Conservation (phyloP, 1,140 invertebrate genomes). For the Drosophila parabipectinata region DNA sequence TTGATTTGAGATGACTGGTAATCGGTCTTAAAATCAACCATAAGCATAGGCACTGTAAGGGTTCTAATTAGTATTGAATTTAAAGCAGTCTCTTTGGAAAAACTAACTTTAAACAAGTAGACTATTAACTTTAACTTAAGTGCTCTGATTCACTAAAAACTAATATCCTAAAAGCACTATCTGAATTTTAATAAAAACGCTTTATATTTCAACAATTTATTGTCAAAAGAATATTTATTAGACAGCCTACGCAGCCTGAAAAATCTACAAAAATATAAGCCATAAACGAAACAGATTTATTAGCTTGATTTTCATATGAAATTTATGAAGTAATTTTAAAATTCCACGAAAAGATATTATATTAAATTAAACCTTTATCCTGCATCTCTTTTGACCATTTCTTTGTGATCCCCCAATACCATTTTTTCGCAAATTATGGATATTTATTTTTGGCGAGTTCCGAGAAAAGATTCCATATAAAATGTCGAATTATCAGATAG, state of each 20-base stretch:
- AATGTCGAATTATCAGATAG: background rate
- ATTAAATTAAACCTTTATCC: background rate
- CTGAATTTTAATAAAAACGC: no score
- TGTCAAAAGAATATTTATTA: no score
- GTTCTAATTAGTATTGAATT: no score
- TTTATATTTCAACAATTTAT: no score
- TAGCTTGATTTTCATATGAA: no score
- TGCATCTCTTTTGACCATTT: background rate
- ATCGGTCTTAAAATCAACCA: background rate
- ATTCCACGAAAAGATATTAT: background rate
- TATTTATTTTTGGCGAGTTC: conserved; percentile 24
- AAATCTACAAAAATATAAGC: background rate
- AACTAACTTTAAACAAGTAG: no score
- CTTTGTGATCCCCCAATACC: background rate
- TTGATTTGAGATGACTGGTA: conserved; percentile 1
- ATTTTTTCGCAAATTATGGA: conserved; percentile 3
- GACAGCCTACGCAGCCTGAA: no score
- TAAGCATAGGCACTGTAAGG: background rate
- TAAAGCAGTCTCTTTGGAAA: no score
- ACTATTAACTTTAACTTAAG: no score
- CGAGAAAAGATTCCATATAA: conserved; percentile 10
- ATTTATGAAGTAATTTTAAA: no score
- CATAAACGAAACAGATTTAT: background rate
- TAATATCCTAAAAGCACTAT: no score
- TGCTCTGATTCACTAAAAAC: no score